Evolutionary conservation across 2,113 vertebrate species (phyloP).

Genomic region (Oreotrochilus melanogaster): DNA sequence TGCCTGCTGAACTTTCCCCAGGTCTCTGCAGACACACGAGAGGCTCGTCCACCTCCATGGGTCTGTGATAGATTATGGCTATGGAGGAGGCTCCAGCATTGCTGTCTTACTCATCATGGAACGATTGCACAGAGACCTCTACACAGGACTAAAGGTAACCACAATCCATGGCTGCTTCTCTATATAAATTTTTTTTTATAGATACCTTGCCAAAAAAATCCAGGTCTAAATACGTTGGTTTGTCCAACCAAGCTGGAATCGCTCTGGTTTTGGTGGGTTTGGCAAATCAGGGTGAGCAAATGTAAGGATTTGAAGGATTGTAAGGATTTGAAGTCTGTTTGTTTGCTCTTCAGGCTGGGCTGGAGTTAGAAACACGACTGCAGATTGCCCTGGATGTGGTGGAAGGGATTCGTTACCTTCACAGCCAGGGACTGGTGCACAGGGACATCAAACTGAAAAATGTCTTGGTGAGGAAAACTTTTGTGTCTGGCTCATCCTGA

Average conservation of each 20-base stretch:
- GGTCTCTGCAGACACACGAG: slow-evolving; percentile 93
- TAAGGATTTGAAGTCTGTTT: background rate
- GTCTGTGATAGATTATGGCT: slow-evolving; percentile 95
- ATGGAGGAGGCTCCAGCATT: slow-evolving; percentile 91
- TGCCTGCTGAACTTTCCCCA: slow-evolving; percentile 29
- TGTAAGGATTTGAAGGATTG: too few relatives aligned
- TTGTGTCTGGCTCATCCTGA: background rate
- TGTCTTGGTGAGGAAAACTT: slow-evolving; percentile 88
- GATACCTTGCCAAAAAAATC: background rate
- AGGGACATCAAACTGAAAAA: slow-evolving; percentile 98
- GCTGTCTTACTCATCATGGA: slow-evolving; percentile 98
- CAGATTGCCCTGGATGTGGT: slow-evolving; percentile 96
- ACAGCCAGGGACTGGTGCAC: slow-evolving; percentile 94
- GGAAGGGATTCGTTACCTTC: slow-evolving; percentile 96
- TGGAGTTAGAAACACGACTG: slow-evolving; percentile 87
- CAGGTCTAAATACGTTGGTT: background rate
- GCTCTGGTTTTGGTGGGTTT: background rate
- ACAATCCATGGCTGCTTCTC: accelerated
- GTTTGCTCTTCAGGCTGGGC: slow-evolving; percentile 81
- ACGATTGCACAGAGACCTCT: slow-evolving; percentile 93
- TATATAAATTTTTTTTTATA: background rate
- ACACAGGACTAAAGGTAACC: slow-evolving; percentile 92
- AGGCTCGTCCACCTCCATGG: slow-evolving; percentile 94
- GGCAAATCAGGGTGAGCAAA: background rate
- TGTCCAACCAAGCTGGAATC: background rate